Evolutionary conservation across 2,797 vertebrate species (phyloP).

Genomic region (Setipinna tenuifilis): DNA sequence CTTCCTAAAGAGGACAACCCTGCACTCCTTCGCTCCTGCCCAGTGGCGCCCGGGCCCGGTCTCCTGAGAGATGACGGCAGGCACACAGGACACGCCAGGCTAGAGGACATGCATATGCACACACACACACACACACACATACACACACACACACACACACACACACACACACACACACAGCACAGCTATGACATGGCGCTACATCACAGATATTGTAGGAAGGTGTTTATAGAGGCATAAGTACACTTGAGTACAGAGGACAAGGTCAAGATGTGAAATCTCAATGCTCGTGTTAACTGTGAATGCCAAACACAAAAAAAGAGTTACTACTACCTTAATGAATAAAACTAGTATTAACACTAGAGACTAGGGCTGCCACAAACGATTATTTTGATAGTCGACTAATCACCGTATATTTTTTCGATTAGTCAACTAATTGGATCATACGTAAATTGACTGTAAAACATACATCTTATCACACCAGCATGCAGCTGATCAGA

Average conservation of each 20-base stretch:
- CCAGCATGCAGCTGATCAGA: too few species aligned
- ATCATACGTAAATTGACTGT: too few species aligned
- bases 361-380: too few species aligned
- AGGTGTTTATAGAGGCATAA: neutral
- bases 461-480: too few species aligned
- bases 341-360: neutral
- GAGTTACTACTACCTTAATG: neutral
- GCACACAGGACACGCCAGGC: slow-evolving; percentile 39
- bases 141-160: neutral
- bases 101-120: slow-evolving; percentile 1
- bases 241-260: neutral
- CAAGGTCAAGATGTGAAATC: neutral
- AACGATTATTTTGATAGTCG: too few species aligned
- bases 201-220: neutral
- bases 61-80: slow-evolving; percentile 45
- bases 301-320: neutral
- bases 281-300: neutral
- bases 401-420: too few species aligned
- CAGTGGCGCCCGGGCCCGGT: slow-evolving; percentile 27
- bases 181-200: neutral
- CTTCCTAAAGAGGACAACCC: slow-evolving; percentile 45
- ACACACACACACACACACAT: neutral
- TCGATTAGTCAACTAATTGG: too few species aligned
- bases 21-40: slow-evolving; percentile 23
- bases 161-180: neutral